phyloP scores from a whole-genome alignment of 2,797 vertebrate genomes.

The Hypotaenidia philippensis region DNA sequence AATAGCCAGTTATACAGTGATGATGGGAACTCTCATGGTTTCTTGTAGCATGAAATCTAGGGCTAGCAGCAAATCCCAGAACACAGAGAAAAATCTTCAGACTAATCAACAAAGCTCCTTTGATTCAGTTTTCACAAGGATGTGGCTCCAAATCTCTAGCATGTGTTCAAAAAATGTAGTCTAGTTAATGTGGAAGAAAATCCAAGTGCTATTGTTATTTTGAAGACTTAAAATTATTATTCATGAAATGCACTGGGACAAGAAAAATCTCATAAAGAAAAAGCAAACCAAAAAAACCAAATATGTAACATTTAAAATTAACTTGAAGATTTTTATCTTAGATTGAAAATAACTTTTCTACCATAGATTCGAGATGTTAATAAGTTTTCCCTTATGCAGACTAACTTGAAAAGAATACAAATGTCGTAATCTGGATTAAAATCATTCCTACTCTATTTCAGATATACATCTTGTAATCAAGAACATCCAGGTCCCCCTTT shows the following conservation, averaged over 20 bases:
- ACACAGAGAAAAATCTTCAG: slow-evolving; percentile 60
- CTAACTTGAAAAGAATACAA: slow-evolving; percentile 74
- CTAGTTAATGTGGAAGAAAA: slow-evolving; percentile 54
- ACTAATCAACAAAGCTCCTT: slow-evolving; percentile 65
- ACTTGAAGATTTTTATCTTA: slow-evolving; percentile 80
- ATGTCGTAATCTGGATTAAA: slow-evolving; percentile 66
- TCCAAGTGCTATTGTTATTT: slow-evolving; percentile 36
- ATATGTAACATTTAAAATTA: slow-evolving; percentile 77
- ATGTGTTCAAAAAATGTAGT: slow-evolving; percentile 47
- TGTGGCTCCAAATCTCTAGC: slow-evolving; percentile 38
- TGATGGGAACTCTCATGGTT: slow-evolving; percentile 16
- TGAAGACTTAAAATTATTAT: slow-evolving; percentile 37
- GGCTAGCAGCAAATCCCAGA: slow-evolving; percentile 3
- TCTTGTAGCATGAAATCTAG: slow-evolving; percentile 50
- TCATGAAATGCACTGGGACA: slow-evolving; percentile 41
- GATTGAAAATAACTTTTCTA: slow-evolving; percentile 71
- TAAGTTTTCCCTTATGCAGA: slow-evolving; percentile 72
- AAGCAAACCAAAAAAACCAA: slow-evolving; percentile 32
- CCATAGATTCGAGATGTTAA: slow-evolving; percentile 78
- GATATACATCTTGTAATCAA: slow-evolving; percentile 55
- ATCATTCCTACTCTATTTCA: slow-evolving; percentile 51
- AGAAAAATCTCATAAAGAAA: slow-evolving; percentile 66
- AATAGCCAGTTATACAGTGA: not conserved
- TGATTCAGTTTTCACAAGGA: slow-evolving; percentile 63
- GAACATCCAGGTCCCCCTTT: slow-evolving; percentile 61